A percentile compares a stretch with the other conserved stretches of the same genome.
Evolutionary conservation across 2,113 vertebrate genomes (phyloP).

Genomic region (Ammodytes dubius): DNA sequence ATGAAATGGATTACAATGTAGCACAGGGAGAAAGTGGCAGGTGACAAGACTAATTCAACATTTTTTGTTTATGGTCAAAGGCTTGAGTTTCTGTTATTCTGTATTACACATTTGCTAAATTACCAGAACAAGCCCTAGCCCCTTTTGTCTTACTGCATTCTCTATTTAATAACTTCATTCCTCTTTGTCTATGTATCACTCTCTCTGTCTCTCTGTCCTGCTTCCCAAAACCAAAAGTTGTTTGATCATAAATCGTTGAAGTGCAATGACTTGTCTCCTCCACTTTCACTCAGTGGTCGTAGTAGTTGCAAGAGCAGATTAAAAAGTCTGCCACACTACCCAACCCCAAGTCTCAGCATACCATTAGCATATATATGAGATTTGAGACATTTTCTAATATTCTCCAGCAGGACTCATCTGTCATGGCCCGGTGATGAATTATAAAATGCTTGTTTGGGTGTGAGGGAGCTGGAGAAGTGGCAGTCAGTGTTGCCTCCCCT

Average conservation of each 20-base stretch:
- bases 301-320: slow-evolving; percentile 91
- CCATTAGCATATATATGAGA: slow-evolving; percentile 99
- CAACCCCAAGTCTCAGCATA: slow-evolving; percentile 94
- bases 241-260: slow-evolving; percentile 98
- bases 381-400: slow-evolving; percentile 99
- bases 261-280: slow-evolving; percentile 95
- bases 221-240: slow-evolving; percentile 89
- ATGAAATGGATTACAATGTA: slow-evolving; percentile 86
- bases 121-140: slow-evolving; percentile 85
- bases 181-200: slow-evolving; percentile 83
- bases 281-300: slow-evolving; percentile 94
- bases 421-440: slow-evolving; percentile 99
- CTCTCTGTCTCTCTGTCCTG: slow-evolving; percentile 80
- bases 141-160: slow-evolving; percentile 83
- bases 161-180: slow-evolving; percentile 77
- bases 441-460: slow-evolving; percentile 99
- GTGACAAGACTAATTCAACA: slow-evolving; percentile 90
- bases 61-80: slow-evolving; percentile 87
- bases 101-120: slow-evolving; percentile 91
- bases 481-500: slow-evolving; percentile 57
- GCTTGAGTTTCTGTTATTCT: slow-evolving; percentile 89
- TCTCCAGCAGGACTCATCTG: slow-evolving; percentile 99
- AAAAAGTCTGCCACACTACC: slow-evolving; percentile 93
- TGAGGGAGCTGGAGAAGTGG: slow-evolving; percentile 82
- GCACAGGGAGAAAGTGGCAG: slow-evolving; percentile 65